phyloP scores from a whole-genome alignment of 2,797 vertebrate genomes.

The Peromyscus eremicus region DNA sequence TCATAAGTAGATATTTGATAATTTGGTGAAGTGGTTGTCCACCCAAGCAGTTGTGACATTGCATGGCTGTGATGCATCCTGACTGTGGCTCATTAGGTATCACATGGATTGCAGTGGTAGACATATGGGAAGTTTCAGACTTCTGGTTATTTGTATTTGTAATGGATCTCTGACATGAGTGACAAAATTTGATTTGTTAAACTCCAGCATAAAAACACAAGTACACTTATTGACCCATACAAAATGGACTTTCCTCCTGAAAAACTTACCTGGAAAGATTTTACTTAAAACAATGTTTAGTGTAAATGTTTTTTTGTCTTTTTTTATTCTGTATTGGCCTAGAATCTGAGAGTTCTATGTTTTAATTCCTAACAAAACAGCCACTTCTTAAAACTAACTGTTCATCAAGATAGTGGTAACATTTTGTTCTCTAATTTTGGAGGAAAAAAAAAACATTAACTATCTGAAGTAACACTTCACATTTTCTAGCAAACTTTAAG shows the following conservation, averaged over 20 bases:
- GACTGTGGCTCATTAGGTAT: background rate
- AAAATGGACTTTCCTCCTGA: slow-evolving; percentile 37
- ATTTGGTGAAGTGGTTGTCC: background rate
- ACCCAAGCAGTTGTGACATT: background rate
- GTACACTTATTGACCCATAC: background rate
- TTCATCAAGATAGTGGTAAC: background rate
- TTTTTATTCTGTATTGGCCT: background rate
- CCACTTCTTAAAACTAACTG: slow-evolving; percentile 29
- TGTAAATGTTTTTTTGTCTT: background rate
- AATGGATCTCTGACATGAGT: slow-evolving; percentile 24
- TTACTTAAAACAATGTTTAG: slow-evolving; percentile 38
- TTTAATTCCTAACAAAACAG: slow-evolving; percentile 25
- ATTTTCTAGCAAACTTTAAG: slow-evolving; percentile 40
- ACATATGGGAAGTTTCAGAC: background rate
- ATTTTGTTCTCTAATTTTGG: slow-evolving; percentile 59
- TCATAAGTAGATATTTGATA: slow-evolving; percentile 22
- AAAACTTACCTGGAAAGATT: background rate
- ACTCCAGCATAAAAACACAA: background rate
- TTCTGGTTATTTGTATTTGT: slow-evolving; percentile 48
- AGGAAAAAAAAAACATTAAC: slow-evolving; percentile 20
- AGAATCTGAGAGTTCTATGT: background rate
- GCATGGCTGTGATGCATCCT: background rate
- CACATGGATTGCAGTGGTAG: background rate
- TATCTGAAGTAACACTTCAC: background rate
- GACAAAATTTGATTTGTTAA: slow-evolving; percentile 38